phyloP scores from a whole-genome alignment of 2,797 vertebrate genomes.

The Chiroxiphia lanceolata region DNA sequence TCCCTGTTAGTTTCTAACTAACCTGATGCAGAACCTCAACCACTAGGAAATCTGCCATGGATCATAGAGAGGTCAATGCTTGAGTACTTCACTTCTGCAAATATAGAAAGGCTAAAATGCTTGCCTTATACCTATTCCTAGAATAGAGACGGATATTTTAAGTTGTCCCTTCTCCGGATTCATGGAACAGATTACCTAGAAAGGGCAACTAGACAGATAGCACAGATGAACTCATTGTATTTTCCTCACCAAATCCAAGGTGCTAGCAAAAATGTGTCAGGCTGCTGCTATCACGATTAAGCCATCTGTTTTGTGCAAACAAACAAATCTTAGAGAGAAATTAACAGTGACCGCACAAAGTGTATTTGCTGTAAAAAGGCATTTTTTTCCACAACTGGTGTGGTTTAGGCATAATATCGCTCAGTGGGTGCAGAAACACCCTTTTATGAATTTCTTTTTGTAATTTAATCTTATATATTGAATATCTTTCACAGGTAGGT shows the following conservation, averaged over 20 bases:
- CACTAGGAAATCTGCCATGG: constrained; percentile 35
- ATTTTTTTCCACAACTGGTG: constrained; percentile 10
- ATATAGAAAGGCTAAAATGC: constrained; percentile 75
- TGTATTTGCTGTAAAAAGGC: constrained; percentile 60
- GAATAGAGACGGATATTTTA: constrained; percentile 77
- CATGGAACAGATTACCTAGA: constrained; percentile 62
- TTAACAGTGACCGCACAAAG: constrained; percentile 33
- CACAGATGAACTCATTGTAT: constrained; percentile 35
- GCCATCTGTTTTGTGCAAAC: constrained; percentile 33
- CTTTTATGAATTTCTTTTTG: background rate
- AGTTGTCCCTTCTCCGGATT: constrained; percentile 74
- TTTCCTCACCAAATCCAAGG: constrained; percentile 35
- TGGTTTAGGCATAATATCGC: constrained; percentile 50
- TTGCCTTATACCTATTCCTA: constrained; percentile 79
- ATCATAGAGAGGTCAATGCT: constrained; percentile 55
- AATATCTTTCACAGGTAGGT: constrained; percentile 21
- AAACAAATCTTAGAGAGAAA: constrained; percentile 58
- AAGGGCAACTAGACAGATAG: constrained; percentile 59
- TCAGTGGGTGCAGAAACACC: constrained; percentile 56
- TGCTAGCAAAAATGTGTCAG: constrained; percentile 41
- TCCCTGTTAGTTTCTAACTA: background rate
- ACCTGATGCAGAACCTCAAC: constrained; percentile 41
- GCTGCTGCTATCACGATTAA: constrained; percentile 18
- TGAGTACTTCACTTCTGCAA: constrained; percentile 56
- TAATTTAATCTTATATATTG: constrained; percentile 19